Percentiles rank a stretch among this genome's conserved stretches.
These are phyloP conservation scores for Pyralis farinalis DNA, from an alignment of 2,888 invertebrate species.

Conservation along the genomic window DNA sequence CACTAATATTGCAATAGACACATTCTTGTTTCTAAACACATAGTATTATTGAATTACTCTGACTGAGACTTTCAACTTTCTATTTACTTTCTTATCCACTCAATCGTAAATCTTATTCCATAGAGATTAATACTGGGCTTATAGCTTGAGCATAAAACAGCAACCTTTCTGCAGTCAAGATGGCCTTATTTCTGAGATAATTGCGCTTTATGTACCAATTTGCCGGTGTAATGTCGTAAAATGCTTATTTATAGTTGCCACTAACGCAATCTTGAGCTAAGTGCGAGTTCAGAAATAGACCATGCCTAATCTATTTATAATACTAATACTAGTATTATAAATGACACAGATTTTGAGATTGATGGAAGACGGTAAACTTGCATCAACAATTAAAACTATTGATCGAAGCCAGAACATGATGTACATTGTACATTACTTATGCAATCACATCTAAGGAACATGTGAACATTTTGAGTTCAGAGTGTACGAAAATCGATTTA, in stretches of 20 bases:
- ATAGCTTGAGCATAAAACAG: neutral
- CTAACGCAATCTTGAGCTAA: slow-evolving; percentile 52
- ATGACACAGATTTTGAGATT: too few relatives aligned
- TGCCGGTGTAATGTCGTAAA: slow-evolving; percentile 61
- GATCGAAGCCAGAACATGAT: too few relatives aligned
- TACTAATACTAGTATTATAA: slow-evolving; percentile 17
- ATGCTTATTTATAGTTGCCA: slow-evolving; percentile 63
- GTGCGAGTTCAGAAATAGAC: slow-evolving; percentile 35
- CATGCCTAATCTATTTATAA: slow-evolving; percentile 21
- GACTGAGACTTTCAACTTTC: too few relatives aligned
- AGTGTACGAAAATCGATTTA: too few relatives aligned
- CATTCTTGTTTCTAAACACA: too few relatives aligned
- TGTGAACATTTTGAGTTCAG: too few relatives aligned
- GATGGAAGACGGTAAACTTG: too few relatives aligned
- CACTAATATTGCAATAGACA: too few relatives aligned
- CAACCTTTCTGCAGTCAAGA: slow-evolving; percentile 16
- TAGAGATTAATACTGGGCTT: neutral
- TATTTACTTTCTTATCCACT: neutral
- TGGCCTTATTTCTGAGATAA: slow-evolving; percentile 59
- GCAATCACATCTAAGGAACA: too few relatives aligned
- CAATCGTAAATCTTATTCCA: neutral
- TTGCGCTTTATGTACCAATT: slow-evolving; percentile 71
- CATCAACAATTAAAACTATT: too few relatives aligned
- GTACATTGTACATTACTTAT: too few relatives aligned
- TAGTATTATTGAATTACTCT: too few relatives aligned